A percentile compares a stretch with the other conserved stretches of the same genome.
phyloP scores from a whole-genome alignment of 2,888 invertebrate genomes.

The Cinara cedri region DNA sequence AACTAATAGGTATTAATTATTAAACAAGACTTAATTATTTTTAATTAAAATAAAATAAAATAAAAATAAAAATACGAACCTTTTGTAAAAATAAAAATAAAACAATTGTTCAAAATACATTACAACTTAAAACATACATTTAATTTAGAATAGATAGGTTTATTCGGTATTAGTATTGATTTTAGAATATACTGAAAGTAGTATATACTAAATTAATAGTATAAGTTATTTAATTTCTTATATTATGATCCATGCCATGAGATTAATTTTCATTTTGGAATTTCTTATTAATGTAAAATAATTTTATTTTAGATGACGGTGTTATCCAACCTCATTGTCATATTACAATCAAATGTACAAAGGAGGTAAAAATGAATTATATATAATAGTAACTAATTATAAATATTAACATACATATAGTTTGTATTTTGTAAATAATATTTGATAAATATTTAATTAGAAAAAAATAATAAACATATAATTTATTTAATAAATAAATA shows the following conservation, averaged over 20 bases:
- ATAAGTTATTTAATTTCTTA: background rate
- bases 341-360: constrained; percentile 88
- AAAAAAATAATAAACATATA: background rate
- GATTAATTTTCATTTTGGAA: background rate
- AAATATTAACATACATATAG: background rate
- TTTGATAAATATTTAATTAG: constrained; percentile 1
- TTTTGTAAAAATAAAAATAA: no score
- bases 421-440: constrained; percentile 1
- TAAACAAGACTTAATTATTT: no score
- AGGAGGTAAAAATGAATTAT: constrained; percentile 72
- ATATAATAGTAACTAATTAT: background rate
- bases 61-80: no score
- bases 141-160: no score
- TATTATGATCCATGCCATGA: background rate
- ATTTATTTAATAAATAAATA: background rate
- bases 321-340: constrained; percentile 82
- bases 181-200: no score
- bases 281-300: background rate
- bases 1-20: no score
- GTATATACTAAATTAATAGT: no score
- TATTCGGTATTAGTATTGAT: background rate
- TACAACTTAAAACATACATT: no score
- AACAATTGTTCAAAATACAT: no score
- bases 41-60: no score
- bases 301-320: constrained; percentile 59